Evolutionary conservation across 2,113 vertebrate genomes (phyloP).

Genomic region (Coregonus clupeaformis): DNA sequence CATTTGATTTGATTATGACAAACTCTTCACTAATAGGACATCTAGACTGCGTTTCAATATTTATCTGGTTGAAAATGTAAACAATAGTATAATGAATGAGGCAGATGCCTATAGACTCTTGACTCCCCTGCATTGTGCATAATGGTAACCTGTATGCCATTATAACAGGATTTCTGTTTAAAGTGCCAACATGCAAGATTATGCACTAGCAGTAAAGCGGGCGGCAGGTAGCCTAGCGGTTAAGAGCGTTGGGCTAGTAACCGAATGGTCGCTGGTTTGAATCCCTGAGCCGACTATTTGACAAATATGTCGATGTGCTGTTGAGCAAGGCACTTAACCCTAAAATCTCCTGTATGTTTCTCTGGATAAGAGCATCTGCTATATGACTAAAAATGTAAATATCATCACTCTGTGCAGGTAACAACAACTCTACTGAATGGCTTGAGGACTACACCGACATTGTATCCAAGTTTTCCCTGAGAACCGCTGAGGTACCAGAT

Average conservation of each 20-base stretch:
- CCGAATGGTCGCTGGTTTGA: too few relatives aligned
- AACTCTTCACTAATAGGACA: background rate
- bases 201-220: background rate
- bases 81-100: background rate
- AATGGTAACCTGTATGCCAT: too few relatives aligned
- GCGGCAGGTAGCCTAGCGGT: too few relatives aligned
- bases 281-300: too few relatives aligned
- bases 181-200: background rate
- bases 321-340: too few relatives aligned
- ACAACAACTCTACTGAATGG: slow-evolving; percentile 56
- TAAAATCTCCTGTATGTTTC: too few relatives aligned
- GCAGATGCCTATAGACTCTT: too few relatives aligned
- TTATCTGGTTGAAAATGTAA: background rate
- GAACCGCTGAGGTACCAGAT: slow-evolving; percentile 77
- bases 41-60: background rate
- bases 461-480: slow-evolving; percentile 89
- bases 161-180: background rate
- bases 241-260: too few relatives aligned
- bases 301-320: too few relatives aligned
- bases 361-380: too few relatives aligned
- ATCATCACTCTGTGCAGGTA: slow-evolving; percentile 48
- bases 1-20: too few relatives aligned
- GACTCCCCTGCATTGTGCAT: too few relatives aligned
- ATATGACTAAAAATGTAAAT: background rate
- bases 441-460: slow-evolving; percentile 77